These are phyloP conservation scores for Cisticola juncidis DNA, from an alignment of 2,113 vertebrate species.

Conservation along the genomic window DNA sequence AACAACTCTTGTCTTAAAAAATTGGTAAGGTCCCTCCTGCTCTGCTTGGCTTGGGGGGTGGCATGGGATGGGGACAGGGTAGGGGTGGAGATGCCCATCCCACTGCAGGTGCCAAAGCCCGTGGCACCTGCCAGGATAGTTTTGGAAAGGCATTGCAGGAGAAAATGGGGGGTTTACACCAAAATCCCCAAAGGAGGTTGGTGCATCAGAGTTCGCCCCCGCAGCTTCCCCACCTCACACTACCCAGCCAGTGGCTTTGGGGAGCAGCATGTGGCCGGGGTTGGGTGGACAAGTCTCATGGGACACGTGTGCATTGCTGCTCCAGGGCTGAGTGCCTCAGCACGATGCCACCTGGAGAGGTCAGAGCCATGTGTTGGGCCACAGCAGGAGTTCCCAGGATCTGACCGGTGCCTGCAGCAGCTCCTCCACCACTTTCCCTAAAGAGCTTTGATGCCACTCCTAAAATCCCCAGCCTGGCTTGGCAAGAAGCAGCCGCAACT, in stretches of 20 bases:
- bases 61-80: accelerated
- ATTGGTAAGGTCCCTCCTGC: conserved; percentile 87
- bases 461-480: neutral
- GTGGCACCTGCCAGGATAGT: accelerated
- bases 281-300: neutral
- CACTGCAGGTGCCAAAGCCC: accelerated
- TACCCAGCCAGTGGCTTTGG: neutral
- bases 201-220: accelerated
- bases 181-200: neutral
- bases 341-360: neutral
- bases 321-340: neutral
- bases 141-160: neutral
- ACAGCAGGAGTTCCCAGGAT: neutral
- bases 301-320: accelerated
- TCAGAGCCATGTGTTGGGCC: accelerated
- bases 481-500: accelerated
- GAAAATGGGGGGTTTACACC: accelerated
- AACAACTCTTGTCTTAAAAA: conserved; percentile 99
- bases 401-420: accelerated
- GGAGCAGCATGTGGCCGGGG: neutral
- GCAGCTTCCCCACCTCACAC: neutral
- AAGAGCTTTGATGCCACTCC: neutral
- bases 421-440: accelerated
- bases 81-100: neutral
- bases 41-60: neutral